Conservation (phyloP, 2,888 invertebrate species). For the Tachina fera region DNA sequence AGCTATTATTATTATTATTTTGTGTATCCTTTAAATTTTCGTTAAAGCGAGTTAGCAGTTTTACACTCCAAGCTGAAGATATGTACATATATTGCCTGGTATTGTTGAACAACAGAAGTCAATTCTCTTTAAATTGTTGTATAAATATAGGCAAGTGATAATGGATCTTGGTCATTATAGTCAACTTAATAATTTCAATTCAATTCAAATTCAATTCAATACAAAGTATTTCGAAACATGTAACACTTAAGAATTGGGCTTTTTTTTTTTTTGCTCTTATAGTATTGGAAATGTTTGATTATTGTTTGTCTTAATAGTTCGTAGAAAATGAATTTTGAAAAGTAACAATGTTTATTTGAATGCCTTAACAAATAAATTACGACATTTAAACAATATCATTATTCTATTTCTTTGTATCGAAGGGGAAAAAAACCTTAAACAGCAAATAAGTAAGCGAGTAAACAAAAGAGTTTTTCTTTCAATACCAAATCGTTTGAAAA, state of each 20-base stretch:
- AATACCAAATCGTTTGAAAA: not conserved
- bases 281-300: slow-evolving; percentile 18
- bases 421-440: slow-evolving; percentile 7
- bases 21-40: no score
- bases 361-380: slow-evolving; percentile 63
- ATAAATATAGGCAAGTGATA: slow-evolving; percentile 74
- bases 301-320: slow-evolving; percentile 59
- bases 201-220: slow-evolving; percentile 5
- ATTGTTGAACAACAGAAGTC: slow-evolving; percentile 77
- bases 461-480: slow-evolving; percentile 32
- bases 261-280: not conserved
- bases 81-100: no score
- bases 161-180: slow-evolving; percentile 66
- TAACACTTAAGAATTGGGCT: slow-evolving; percentile 31
- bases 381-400: slow-evolving; percentile 55
- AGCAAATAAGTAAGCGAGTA: slow-evolving; percentile 16
- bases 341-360: slow-evolving; percentile 63
- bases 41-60: no score
- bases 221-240: slow-evolving; percentile 46
- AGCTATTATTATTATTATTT: no score
- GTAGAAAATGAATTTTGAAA: slow-evolving; percentile 59
- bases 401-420: not conserved
- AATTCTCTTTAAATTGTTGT: slow-evolving; percentile 80
- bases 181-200: slow-evolving; percentile 50
- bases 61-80: no score